Conservation (phyloP, 1,140 invertebrate species). For the Meteorus sp. region DNA sequence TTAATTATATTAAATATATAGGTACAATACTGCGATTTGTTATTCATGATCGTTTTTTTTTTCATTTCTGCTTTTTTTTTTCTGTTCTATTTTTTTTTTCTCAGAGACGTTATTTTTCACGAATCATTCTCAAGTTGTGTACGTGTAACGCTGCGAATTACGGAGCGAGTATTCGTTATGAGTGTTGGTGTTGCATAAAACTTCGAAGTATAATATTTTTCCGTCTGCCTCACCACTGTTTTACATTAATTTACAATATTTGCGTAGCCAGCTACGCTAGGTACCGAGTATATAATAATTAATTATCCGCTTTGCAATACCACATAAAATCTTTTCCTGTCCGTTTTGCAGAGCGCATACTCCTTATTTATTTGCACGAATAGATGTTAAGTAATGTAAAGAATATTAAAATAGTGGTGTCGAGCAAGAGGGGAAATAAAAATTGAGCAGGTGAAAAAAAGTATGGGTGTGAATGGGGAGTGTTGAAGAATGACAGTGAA, state of each 20-base stretch:
- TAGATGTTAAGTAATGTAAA: no score
- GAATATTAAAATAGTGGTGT: no score
- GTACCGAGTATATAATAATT: constrained; percentile 21
- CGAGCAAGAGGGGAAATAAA: no score
- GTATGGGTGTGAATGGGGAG: constrained; percentile 5
- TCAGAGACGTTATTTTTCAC: constrained; percentile 8
- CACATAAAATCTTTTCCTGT: constrained; percentile 1
- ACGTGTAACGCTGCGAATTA: neutral
- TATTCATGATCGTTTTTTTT: constrained; percentile 7
- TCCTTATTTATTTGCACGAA: no score
- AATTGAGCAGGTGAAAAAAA: neutral
- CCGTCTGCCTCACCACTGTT: neutral
- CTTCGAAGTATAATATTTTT: neutral
- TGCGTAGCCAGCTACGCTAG: constrained; percentile 40
- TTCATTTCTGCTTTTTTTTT: neutral
- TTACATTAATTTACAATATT: constrained; percentile 24
- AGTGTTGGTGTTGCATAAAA: constrained; percentile 4
- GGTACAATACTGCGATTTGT: constrained; percentile 29
- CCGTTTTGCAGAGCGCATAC: neutral
- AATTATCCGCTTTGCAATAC: neutral
- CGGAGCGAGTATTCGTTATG: neutral
- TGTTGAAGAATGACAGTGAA: neutral
- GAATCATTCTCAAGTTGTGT: neutral
- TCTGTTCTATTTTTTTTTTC: constrained; percentile 9
- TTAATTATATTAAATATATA: constrained; percentile 25